phyloP scores from a whole-genome alignment of 2,888 invertebrate species.

The Lepidochrysops patricia region DNA sequence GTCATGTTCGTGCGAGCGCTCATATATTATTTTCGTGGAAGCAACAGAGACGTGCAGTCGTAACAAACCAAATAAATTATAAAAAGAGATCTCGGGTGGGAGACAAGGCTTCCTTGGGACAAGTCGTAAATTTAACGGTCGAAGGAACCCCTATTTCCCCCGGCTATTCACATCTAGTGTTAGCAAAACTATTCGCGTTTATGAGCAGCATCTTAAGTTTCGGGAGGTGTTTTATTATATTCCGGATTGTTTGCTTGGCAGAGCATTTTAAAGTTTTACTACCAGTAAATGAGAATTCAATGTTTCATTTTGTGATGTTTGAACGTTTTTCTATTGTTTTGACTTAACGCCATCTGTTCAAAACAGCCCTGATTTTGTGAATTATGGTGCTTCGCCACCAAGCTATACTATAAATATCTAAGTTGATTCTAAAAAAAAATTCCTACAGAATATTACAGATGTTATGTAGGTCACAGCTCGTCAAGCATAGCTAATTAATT shows the following conservation, averaged over 20 bases:
- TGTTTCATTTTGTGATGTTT: too few relatives aligned
- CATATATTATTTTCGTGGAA: conserved; percentile 41
- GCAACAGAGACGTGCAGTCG: conserved; percentile 44
- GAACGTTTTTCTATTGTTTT: too few relatives aligned
- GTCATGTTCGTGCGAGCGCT: conserved; percentile 20
- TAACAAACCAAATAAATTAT: conserved; percentile 70
- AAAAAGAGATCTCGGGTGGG: conserved; percentile 58
- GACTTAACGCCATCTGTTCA: too few relatives aligned
- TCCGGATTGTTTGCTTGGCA: background rate
- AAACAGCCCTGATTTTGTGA: too few relatives aligned
- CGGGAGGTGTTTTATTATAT: conserved; percentile 22
- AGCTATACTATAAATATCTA: too few relatives aligned
- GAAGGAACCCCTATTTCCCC: conserved; percentile 66
- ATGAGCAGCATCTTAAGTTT: conserved; percentile 51
- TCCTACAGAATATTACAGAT: too few relatives aligned
- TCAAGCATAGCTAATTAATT: too few relatives aligned
- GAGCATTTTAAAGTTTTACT: background rate
- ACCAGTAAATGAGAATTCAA: background rate
- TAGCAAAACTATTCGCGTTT: conserved; percentile 54
- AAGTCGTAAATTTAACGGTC: conserved; percentile 72
- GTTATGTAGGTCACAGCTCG: too few relatives aligned
- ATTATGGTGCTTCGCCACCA: too few relatives aligned
- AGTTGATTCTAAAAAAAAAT: too few relatives aligned
- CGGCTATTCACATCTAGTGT: conserved; percentile 56
- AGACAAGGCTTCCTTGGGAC: conserved; percentile 64